These are phyloP conservation scores for Formica selysi DNA, from an alignment of 1,140 invertebrate genomes.

Conservation along the genomic window DNA sequence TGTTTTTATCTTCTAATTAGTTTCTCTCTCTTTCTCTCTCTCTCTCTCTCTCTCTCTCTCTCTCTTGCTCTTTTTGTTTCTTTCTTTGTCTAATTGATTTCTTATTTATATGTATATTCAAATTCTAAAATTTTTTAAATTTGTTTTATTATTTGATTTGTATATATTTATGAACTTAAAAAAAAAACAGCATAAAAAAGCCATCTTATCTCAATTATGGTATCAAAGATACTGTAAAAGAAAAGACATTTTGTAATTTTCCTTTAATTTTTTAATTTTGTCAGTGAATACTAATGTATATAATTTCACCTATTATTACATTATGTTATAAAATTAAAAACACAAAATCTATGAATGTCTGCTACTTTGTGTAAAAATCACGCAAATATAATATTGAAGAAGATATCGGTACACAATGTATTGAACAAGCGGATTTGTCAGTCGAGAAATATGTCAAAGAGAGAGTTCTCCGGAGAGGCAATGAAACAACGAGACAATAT, in stretches of 20 bases:
- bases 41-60: not conserved
- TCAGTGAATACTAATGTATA: too few species aligned
- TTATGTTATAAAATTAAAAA: not conserved
- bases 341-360: not conserved
- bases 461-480: not conserved
- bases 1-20: not conserved
- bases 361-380: not conserved
- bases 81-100: not conserved
- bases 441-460: not conserved
- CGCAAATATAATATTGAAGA: not conserved
- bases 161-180: too few species aligned
- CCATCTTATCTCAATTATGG: too few species aligned
- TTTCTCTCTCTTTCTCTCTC: not conserved
- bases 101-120: not conserved
- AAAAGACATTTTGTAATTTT: too few species aligned
- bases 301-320: too few species aligned
- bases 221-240: too few species aligned
- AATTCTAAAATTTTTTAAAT: constrained; percentile 7
- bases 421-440: not conserved
- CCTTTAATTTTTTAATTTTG: too few species aligned
- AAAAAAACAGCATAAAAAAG: too few species aligned
- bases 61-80: not conserved
- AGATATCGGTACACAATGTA: constrained; percentile 24
- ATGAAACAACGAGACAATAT: constrained; percentile 41
- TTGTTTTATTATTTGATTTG: too few species aligned